Evolutionary conservation across 1,140 invertebrate genomes (phyloP), one percentile per base, ranked within the genome.

Genomic region (Ridgeia piscesae): DNA sequence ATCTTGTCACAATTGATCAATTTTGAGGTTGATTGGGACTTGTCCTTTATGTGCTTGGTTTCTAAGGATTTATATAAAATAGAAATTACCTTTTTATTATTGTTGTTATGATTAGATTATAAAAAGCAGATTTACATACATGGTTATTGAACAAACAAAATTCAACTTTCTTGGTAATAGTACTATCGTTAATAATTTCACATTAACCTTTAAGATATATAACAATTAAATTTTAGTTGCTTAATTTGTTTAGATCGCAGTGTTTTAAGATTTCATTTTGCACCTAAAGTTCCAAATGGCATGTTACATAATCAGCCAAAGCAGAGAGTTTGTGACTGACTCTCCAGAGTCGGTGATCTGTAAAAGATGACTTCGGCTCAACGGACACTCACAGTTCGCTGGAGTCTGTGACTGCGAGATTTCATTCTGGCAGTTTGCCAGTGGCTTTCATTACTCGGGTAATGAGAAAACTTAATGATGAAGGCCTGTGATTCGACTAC

Each of bases 401-500:
- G 58, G 17, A 77, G 11, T 27, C 27, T 21, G 2, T 0, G 58
- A 77, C 58, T 4, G 58, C 11, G 11, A 31, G 8, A 1, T 77
- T 77, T 77, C 14, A 77, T 77, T 77, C 58, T 77, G 58, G 58
- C 58, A 77, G 27, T 77, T 77, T 77, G 58, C 58, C 58, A 8
- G 4, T 77, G 58, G 58, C 58, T 77, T 77, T 77, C 58, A 77
- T 77, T 77, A 77, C 17, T 77, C 58, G 58, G 42, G 17, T 77
- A 77, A 77, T 77, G 58, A 77, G 58, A 77, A 77, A 77, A 77
- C 11, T 77, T 77, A 77, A 77, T 77, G 58, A 77, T 77, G 58
- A 77, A 77, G 42, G 58, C 58, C 27, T 4, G 6, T 2, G 4
- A 77, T 77, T 77, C 58, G 17, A 77, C 58, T 77, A 77, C 58